Conservation (phyloP, 2,797 vertebrate genomes). For the Scolopax rusticola region DNA sequence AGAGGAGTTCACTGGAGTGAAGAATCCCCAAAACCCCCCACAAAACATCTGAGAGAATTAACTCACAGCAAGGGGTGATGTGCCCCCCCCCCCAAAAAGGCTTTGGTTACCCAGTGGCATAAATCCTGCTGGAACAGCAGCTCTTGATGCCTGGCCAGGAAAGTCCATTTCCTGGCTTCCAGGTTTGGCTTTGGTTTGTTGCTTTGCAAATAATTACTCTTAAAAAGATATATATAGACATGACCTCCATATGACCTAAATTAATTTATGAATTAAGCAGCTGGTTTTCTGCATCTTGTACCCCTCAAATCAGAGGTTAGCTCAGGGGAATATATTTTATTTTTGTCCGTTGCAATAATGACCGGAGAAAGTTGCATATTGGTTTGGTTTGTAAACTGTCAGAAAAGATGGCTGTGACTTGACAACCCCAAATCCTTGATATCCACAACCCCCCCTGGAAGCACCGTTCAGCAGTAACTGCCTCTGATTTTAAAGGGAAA, state of each 20-base stretch:
- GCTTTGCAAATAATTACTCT: not conserved
- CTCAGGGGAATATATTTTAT: fast-evolving
- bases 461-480: not conserved
- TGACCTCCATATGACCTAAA: too few species aligned
- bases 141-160: not conserved
- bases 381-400: not conserved
- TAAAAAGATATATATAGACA: not conserved
- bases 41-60: not conserved
- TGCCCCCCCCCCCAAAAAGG: too few species aligned
- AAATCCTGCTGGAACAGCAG: not conserved
- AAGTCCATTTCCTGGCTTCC: not conserved
- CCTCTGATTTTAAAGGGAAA: not conserved
- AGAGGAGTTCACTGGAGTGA: not conserved
- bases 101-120: fast-evolving
- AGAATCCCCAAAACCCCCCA: not conserved
- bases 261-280: not conserved
- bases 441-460: not conserved
- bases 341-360: not conserved
- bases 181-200: not conserved
- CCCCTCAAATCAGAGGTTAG: not conserved
- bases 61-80: fast-evolving
- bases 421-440: not conserved
- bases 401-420: too few species aligned
- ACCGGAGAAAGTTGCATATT: fast-evolving
- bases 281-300: too few species aligned